Evolutionary conservation across 1,140 invertebrate genomes (phyloP).

Genomic region (Scylla paramamosain): DNA sequence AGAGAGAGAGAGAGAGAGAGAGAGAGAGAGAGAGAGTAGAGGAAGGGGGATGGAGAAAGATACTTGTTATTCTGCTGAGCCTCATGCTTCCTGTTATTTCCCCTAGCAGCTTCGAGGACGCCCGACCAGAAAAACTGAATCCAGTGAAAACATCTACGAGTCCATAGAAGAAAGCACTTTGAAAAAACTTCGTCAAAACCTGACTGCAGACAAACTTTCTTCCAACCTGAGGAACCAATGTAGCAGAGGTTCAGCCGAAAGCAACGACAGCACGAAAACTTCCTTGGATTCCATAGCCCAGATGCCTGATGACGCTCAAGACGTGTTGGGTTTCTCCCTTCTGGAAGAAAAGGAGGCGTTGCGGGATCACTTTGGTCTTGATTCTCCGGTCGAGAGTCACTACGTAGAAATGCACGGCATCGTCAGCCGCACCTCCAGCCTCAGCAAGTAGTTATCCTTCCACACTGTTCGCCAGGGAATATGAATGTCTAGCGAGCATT

Average conservation of each 20-base stretch:
- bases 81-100: neutral
- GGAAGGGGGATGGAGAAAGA: too few species aligned
- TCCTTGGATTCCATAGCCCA: neutral
- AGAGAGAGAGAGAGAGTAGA: too few species aligned
- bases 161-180: neutral
- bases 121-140: neutral
- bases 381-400: neutral
- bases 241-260: neutral
- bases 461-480: too few species aligned
- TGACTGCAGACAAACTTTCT: neutral
- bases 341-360: slow-evolving; percentile 28
- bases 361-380: neutral
- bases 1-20: too few species aligned
- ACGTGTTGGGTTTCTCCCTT: neutral
- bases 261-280: neutral
- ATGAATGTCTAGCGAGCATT: too few species aligned
- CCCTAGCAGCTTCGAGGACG: neutral
- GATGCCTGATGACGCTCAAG: neutral
- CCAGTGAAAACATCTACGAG: neutral
- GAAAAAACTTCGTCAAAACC: neutral
- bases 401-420: slow-evolving; percentile 50
- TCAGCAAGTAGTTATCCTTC: slow-evolving; percentile 12
- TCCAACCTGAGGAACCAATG: neutral
- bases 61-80: too few species aligned
- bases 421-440: slow-evolving; percentile 46